phyloP scores from a whole-genome alignment of 2,888 invertebrate species.

The Thecocarcelia acutangulata region DNA sequence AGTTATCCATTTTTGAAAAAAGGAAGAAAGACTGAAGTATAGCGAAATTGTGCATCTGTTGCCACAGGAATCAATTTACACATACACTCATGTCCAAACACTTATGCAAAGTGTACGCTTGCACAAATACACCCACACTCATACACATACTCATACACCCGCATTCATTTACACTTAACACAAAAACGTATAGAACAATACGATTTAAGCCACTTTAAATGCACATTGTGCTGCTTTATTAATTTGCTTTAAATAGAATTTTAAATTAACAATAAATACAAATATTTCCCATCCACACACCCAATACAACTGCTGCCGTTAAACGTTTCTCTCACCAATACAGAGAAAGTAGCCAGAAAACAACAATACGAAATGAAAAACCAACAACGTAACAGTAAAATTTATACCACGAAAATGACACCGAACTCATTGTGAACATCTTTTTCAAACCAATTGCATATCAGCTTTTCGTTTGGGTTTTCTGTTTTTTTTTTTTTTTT shows the following conservation, averaged over 20 bases:
- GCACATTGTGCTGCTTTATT: constrained; percentile 66
- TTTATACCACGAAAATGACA: background rate
- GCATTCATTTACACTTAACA: background rate
- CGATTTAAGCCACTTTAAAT: constrained; percentile 60
- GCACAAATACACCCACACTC: background rate
- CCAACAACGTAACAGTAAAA: background rate
- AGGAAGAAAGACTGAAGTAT: background rate
- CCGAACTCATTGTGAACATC: background rate
- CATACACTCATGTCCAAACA: background rate
- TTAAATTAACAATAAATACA: constrained; percentile 59
- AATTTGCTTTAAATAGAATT: constrained; percentile 70
- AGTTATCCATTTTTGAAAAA: background rate
- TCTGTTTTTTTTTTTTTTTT: too few species aligned
- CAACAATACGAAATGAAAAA: background rate
- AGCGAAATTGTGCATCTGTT: constrained; percentile 5
- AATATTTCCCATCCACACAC: constrained; percentile 17
- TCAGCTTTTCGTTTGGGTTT: background rate
- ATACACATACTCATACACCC: background rate
- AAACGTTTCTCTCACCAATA: constrained; percentile 9
- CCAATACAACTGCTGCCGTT: constrained; percentile 14
- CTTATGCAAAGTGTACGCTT: background rate
- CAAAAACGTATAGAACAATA: background rate
- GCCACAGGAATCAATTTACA: background rate
- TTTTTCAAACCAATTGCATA: background rate
- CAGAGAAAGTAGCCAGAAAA: too few species aligned